These are phyloP conservation scores for Acrocephalus scirpaceus DNA, from an alignment of 2,797 vertebrate genomes.

Conservation along the genomic window DNA sequence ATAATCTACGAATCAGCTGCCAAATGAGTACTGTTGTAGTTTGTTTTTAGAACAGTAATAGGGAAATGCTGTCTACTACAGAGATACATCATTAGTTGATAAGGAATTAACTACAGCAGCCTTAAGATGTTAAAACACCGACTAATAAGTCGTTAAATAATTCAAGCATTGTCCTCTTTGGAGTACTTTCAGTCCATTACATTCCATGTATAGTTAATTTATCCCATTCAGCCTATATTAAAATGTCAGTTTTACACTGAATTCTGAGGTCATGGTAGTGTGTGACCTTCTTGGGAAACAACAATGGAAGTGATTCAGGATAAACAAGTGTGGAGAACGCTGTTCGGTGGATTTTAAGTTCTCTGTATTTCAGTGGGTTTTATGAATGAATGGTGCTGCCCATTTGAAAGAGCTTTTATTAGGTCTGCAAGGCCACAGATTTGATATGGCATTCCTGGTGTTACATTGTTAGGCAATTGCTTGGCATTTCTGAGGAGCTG, in stretches of 20 bases:
- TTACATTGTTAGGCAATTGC: background rate
- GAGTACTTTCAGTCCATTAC: conserved; percentile 11
- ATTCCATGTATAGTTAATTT: conserved; percentile 43
- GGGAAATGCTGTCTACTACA: background rate
- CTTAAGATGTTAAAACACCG: conserved; percentile 4
- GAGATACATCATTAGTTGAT: background rate
- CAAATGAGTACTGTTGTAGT: background rate
- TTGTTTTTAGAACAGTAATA: background rate
- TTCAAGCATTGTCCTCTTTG: conserved; percentile 4
- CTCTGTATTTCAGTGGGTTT: conserved; percentile 10
- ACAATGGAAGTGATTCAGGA: conserved; percentile 36
- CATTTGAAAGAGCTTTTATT: background rate
- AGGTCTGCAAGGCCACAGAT: background rate
- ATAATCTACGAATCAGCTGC: background rate
- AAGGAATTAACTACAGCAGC: background rate
- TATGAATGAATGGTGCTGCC: background rate
- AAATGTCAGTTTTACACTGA: conserved; percentile 50
- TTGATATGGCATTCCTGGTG: background rate
- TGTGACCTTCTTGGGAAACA: conserved; percentile 21
- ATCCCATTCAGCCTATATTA: conserved; percentile 36
- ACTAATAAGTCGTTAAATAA: background rate
- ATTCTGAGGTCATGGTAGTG: conserved; percentile 31
- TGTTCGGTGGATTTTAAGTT: conserved; percentile 12
- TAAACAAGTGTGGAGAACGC: conserved; percentile 56
- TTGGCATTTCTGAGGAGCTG: background rate